These are phyloP conservation scores for Vombatus ursinus DNA, from an alignment of 2,113 vertebrate species.

Conservation along the genomic window DNA sequence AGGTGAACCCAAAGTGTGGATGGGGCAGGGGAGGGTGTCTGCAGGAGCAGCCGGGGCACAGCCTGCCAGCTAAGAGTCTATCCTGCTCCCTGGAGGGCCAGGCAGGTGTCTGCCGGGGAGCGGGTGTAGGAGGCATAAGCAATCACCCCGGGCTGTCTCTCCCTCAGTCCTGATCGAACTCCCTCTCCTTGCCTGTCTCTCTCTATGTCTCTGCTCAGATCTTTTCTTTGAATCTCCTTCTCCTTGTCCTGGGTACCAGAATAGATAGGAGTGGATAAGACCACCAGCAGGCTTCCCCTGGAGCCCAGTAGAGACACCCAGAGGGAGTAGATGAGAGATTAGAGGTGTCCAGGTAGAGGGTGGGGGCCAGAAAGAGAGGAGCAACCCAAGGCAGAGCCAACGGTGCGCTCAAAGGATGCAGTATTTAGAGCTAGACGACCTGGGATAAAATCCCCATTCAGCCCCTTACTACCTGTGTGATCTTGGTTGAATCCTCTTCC, in stretches of 20 bases:
- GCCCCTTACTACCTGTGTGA: neutral
- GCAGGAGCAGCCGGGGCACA: too few relatives aligned
- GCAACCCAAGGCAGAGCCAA: neutral
- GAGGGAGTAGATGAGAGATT: neutral
- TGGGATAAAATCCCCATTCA: neutral
- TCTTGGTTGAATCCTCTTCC: neutral
- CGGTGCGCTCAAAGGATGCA: neutral
- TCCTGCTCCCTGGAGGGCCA: neutral
- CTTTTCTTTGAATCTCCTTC: neutral
- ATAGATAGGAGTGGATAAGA: neutral
- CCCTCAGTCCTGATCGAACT: neutral
- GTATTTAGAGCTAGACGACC: neutral
- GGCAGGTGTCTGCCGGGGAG: neutral
- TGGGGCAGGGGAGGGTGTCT: too few relatives aligned
- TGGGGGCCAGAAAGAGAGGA: neutral
- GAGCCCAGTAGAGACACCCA: too few relatives aligned
- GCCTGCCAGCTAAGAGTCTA: neutral
- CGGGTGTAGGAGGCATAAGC: neutral
- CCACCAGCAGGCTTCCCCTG: neutral
- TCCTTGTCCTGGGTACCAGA: neutral
- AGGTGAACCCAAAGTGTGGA: neutral
- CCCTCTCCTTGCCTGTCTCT: neutral
- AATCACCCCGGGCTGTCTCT: constrained; percentile 24
- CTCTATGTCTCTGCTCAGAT: neutral
- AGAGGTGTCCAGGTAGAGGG: neutral